Evolutionary conservation across 2,888 invertebrate genomes (phyloP), one percentile per base, ranked within the genome.

Genomic region (Cecidostiba fungosa): DNA sequence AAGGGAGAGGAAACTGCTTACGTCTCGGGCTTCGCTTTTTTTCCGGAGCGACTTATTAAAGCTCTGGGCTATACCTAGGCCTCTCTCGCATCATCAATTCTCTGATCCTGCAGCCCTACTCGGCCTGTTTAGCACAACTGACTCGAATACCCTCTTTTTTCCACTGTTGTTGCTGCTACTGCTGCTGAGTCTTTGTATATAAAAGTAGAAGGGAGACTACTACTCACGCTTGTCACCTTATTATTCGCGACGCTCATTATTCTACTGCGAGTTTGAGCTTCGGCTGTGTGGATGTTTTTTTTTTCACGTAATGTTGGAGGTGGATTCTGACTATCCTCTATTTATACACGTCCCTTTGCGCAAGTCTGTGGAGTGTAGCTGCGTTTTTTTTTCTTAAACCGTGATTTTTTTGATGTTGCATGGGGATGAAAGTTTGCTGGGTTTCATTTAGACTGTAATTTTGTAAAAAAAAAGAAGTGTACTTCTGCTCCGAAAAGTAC

Each of bases 171-270:
- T 32, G 50, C 54, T 62, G 62, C 3, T 66, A 3, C 0, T 50
- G 12, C 3, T 29, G 1, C 74, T 32, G 19, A 26, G 26, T 50
- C 29, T 16, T 73, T 39, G 43, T 73, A 19, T 47, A 47, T n/a
- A n/a, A n/a, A n/a, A n/a, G n/a, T n/a, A n/a, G n/a, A 16, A 47
- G 50, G 19, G 50, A 19, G 50, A 19, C 50, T 50, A 0, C 50
- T 16, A 29, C 16, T 19, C 14, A 54, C 3, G 29, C 50, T 19
- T 43, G 39, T 36, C 39, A 72, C 43, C 39, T 62, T 73, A 62
- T 81, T 74, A 81, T 62, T 26, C 73, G 43, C 19, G 5, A 3
- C 54, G 77, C 70, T 80, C 72, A 23, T 80, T 72, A 54, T 70
- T 39, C 1, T 39, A 43, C 43, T 12, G 36, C 36, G 36, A 66